Base-by-base conservation (phyloP, 1,140 invertebrate species). In the Bombus picipes region DNA sequence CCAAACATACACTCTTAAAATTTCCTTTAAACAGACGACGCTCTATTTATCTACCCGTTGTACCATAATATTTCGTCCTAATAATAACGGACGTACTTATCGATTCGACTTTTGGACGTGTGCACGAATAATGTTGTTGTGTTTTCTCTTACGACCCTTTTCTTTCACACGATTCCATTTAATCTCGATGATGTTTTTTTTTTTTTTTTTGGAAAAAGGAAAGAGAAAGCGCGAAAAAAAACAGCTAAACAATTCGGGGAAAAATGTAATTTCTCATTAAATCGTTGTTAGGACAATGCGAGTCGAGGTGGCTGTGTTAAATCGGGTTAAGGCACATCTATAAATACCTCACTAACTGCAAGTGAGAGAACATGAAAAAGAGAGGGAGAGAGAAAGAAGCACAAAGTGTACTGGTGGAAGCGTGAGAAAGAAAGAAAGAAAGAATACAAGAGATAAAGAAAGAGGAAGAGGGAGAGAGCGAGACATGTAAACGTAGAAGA, bases 301-400 rank as follows among this genome's bases (percentile, higher is more conserved):
- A 92, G 88, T 89, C 87, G 78, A 91, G 90, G 92, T 92, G 88
- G 92, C 92, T 92, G 91, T 91, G 92, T 95, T 94, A 94, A 94
- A 94, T 95, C 94, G 94, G 94, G 93, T 95, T 95, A 94, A 95
- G 94, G 94, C 93, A 94, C 93, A 93, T 94, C 94, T 94, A 94
- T 94, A 94, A 95, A 95, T 95, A 95, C 85, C 86, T 91, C 83
- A 87, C 89, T 86, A 88, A 92, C 93, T 91, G 83, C 90, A 87
- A 92, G 80, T 85, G 85, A 84, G 87, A 86, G 88, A 83, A 87
- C 88, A 78, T 39, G 90, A 90, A 72, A 71, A 75, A 85, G 53
- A 86, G 68, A 86, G 85, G 37, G 39, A 59, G 59, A 88, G 78
- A 76, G 70, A 66, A 74, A 47, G 81, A 59, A 82, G 15, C 32